Conservation (phyloP, 2,113 vertebrate species). For the Percina caprodes region DNA sequence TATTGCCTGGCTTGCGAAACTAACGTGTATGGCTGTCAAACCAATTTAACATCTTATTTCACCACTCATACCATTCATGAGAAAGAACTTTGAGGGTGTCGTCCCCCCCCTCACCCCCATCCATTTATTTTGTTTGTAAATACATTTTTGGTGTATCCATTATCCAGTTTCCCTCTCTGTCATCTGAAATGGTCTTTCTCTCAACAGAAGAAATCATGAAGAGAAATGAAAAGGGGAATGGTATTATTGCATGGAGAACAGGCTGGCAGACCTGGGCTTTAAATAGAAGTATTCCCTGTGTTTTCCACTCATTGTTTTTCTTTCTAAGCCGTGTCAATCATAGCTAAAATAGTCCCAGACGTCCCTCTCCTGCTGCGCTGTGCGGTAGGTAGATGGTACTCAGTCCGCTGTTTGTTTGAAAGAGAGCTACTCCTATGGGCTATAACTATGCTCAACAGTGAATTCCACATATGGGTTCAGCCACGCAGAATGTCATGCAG, state of each 20-base stretch:
- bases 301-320: conserved; percentile 58
- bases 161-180: conserved; percentile 12
- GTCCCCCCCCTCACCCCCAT: not conserved
- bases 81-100: conserved; percentile 5
- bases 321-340: conserved; percentile 53
- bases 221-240: conserved; percentile 35
- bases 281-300: conserved; percentile 58
- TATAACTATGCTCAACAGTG: conserved; percentile 19
- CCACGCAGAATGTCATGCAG: conserved; percentile 36
- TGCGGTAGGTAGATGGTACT: conserved; percentile 55
- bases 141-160: conserved; percentile 2
- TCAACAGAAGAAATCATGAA: conserved; percentile 50
- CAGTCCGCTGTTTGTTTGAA: conserved; percentile 49
- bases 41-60: conserved; percentile 17
- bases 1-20: not conserved
- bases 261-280: conserved; percentile 53
- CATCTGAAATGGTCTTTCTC: conserved; percentile 38
- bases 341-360: conserved; percentile 45
- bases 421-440: conserved; percentile 31
- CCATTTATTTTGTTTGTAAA: conserved; percentile 30
- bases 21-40: conserved; percentile 3
- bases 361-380: conserved; percentile 51
- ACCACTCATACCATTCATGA: not conserved
- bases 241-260: conserved; percentile 26
- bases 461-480: conserved; percentile 56